Evolutionary conservation across 1,140 invertebrate genomes (phyloP), one percentile per base, ranked within the genome.

Genomic region (Saccostrea echinata): DNA sequence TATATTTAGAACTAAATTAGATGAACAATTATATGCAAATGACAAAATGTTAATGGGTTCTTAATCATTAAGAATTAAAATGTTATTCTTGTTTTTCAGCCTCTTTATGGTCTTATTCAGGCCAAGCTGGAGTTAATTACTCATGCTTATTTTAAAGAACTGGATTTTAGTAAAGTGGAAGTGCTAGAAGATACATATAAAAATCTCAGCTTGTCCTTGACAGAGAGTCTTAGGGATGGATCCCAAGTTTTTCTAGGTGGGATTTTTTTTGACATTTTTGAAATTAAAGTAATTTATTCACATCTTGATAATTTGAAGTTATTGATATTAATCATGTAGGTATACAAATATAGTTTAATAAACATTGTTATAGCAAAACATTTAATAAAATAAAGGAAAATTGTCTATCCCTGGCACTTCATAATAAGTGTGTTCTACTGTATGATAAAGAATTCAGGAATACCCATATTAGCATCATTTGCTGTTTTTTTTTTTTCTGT

Each of bases 41-140:
- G n/a, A n/a, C n/a, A n/a, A n/a, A n/a, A n/a, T 64, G 9, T 64
- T n/a, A 64, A 64, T 64, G 8, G 57, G 24, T 64, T 64, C 16
- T 21, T 9, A 64, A 64, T 64, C n/a, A n/a, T n/a, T 21, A 1
- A n/a, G 4, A 21, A 64, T 21, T 64, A 9, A 24, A 9, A n/a
- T 21, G 16, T 1, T 64, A 18, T 18, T 4, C 18, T 76, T 76
- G 24, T 71, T 30, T 85, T 81, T 84, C 84, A 95, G 94, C 95
- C 95, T 68, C 88, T 95, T 30, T 95, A 93, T 93, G 94, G 94
- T 33, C 84, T 94, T 33, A 93, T 95, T 53, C 92, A 93, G 83
- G 95, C 98, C 0, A 99, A 99, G 96, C 97, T 99, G 96, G 97
- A 98, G 86, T 95, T 99, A 3, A 99, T 99, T 88, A 99, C 99